Percentiles rank a stretch among this genome's conserved stretches.
phyloP scores from a whole-genome alignment of 2,888 invertebrate species.

The Drosophila cyrtoloma region DNA sequence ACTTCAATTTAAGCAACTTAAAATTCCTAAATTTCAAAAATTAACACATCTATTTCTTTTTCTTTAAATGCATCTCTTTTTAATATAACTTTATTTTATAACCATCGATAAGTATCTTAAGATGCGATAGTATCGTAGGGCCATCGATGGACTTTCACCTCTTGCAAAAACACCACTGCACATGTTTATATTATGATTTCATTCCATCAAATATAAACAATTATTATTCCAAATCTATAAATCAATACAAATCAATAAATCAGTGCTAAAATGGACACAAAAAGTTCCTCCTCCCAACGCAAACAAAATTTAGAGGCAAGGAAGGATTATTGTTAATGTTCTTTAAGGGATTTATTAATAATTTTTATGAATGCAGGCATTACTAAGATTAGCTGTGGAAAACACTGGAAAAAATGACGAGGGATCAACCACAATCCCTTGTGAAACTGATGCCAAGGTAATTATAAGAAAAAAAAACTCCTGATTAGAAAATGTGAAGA shows the following conservation, averaged over 20 bases:
- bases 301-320: slow-evolving; percentile 51
- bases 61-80: neutral
- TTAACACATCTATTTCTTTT: neutral
- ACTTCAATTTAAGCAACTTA: neutral
- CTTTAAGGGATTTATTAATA: neutral
- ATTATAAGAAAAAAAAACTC: neutral
- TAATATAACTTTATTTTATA: neutral
- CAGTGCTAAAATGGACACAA: slow-evolving; percentile 27
- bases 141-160: neutral
- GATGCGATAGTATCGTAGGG: neutral
- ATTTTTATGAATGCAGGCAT: slow-evolving; percentile 21
- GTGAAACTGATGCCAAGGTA: slow-evolving; percentile 23
- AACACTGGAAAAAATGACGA: slow-evolving; percentile 40
- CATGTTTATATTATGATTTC: slow-evolving; percentile 31
- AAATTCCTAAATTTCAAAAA: neutral
- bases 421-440: neutral
- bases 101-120: neutral
- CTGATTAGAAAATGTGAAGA: neutral
- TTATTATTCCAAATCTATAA: neutral
- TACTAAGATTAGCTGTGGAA: slow-evolving; percentile 51
- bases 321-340: accelerated
- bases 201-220: neutral
- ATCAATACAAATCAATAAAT: neutral
- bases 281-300: slow-evolving; percentile 24
- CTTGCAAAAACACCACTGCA: slow-evolving; percentile 12